phyloP scores from a whole-genome alignment of 2,113 vertebrate species.

The Scophthalmus maximus region DNA sequence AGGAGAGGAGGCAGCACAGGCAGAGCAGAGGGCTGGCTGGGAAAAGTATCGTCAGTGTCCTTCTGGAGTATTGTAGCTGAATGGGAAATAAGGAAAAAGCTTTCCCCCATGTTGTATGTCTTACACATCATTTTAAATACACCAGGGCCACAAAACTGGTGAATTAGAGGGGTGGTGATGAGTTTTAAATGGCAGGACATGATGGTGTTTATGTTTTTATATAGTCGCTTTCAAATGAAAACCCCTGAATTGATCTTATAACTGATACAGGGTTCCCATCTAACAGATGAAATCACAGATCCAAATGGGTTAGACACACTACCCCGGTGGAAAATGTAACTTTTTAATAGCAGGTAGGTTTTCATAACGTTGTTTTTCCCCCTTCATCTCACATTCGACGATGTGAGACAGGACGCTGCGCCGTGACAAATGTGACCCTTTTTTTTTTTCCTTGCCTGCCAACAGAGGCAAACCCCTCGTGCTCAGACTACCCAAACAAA shows the following conservation, averaged over 20 bases:
- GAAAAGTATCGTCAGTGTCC: background rate
- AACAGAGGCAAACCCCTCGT: no score
- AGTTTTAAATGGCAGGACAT: background rate
- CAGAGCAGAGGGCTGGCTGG: background rate
- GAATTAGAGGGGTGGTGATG: background rate
- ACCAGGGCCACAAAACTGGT: conserved; percentile 2
- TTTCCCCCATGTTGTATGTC: background rate
- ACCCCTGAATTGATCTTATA: background rate
- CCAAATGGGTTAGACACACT: no score
- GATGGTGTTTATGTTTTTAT: background rate
- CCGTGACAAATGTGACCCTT: no score
- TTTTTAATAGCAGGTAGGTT: no score
- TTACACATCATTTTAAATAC: background rate
- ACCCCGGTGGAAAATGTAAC: no score
- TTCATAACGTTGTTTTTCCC: no score
- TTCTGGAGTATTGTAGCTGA: no score
- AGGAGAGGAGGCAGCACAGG: background rate
- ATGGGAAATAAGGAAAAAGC: no score
- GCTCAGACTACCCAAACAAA: no score
- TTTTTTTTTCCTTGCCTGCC: no score
- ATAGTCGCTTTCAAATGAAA: background rate
- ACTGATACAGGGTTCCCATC: background rate
- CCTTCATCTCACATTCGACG: no score
- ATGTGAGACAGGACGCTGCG: no score
- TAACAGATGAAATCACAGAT: background rate